phyloP scores from a whole-genome alignment of 2,797 vertebrate species.

The Threskiornis aethiopicus region DNA sequence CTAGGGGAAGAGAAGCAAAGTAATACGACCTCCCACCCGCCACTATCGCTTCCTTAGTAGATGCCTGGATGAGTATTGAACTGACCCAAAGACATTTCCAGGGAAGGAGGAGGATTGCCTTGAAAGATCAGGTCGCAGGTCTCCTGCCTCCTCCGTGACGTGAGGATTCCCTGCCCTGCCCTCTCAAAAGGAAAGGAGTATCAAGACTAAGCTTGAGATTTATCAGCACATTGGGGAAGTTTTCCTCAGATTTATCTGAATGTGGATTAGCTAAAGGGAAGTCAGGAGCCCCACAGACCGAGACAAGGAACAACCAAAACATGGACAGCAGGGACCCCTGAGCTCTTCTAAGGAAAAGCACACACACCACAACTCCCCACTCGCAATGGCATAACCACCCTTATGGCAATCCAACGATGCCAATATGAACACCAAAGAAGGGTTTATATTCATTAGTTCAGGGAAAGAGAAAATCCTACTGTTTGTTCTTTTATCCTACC shows the following conservation, averaged over 20 bases:
- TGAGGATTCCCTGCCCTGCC: rapidly evolving
- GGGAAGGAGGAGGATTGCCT: neutral
- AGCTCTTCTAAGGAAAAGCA: neutral
- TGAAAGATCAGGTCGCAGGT: neutral
- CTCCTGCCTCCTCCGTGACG: neutral
- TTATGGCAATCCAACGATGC: neutral
- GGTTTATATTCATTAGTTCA: neutral
- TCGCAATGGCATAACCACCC: rapidly evolving
- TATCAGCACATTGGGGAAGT: neutral
- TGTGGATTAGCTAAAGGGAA: neutral
- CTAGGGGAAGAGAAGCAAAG: neutral
- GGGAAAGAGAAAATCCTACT: neutral
- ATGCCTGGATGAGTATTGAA: neutral
- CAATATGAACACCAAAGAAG: neutral
- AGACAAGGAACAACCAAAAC: neutral
- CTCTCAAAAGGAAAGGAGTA: neutral
- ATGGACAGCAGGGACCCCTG: neutral
- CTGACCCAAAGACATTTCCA: neutral
- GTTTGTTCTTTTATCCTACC: neutral
- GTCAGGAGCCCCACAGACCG: neutral
- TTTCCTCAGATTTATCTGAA: neutral
- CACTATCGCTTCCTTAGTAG: neutral
- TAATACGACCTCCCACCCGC: neutral
- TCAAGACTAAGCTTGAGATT: neutral
- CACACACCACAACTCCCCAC: neutral